phyloP scores from a whole-genome alignment of 2,888 invertebrate species.

The Brenthis daphne region DNA sequence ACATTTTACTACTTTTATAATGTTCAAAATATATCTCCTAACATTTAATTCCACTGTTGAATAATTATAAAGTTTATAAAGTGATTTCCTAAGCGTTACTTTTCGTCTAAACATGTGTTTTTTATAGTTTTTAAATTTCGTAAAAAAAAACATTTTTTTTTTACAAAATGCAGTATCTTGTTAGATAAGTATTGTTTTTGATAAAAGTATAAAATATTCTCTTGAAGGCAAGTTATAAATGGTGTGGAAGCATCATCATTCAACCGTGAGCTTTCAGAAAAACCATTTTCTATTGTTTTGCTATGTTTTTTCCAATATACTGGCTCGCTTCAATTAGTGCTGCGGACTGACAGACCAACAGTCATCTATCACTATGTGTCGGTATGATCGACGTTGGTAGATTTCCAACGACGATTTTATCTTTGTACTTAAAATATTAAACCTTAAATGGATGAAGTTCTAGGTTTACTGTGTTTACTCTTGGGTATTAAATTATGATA shows the following conservation, averaged over 20 bases:
- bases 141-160: too few relatives aligned
- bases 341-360: conserved; percentile 31
- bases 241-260: conserved; percentile 26
- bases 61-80: too few relatives aligned
- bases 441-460: not conserved
- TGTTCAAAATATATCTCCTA: not conserved
- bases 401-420: conserved; percentile 24
- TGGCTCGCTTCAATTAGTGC: conserved; percentile 33
- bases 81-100: too few relatives aligned
- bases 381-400: conserved; percentile 35
- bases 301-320: conserved; percentile 32
- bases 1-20: not conserved
- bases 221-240: conserved; percentile 7
- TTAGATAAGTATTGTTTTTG: not conserved
- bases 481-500: too few relatives aligned
- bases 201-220: not conserved
- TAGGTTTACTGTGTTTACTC: too few relatives aligned
- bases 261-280: conserved; percentile 23
- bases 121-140: too few relatives aligned
- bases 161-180: too few relatives aligned
- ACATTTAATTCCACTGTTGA: too few relatives aligned
- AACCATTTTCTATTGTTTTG: conserved; percentile 32
- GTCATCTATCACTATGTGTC: conserved; percentile 36
- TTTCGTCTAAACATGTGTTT: too few relatives aligned
- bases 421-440: conserved; percentile 10